Percentiles rank a stretch among this genome's conserved stretches.
Conservation (phyloP, 2,888 invertebrate genomes). For the Saturnia japonica region DNA sequence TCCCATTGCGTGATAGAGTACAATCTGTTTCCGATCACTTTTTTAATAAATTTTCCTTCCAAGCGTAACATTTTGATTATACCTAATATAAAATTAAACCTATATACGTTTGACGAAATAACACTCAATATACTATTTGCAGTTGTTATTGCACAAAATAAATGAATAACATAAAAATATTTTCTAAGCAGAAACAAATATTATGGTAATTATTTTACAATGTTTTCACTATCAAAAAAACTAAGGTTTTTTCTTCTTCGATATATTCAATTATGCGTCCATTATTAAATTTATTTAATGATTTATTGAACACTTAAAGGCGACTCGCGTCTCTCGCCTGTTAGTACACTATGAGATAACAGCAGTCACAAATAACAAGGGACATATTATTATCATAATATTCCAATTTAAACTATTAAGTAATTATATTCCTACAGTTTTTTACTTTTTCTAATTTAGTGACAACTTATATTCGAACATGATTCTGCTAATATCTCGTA, state of each 20-base stretch:
- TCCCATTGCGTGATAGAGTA: conserved; percentile 55
- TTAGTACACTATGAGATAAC: conserved; percentile 24
- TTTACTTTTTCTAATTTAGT: background rate
- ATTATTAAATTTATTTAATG: background rate
- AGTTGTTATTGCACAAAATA: background rate
- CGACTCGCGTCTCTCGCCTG: conserved; percentile 22
- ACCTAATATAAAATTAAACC: too few species aligned
- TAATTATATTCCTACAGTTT: background rate
- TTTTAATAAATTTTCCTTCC: conserved; percentile 41
- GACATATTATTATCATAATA: background rate
- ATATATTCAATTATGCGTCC: background rate
- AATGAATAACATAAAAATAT: background rate
- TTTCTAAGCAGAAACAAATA: background rate
- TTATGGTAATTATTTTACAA: background rate
- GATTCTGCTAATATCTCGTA: too few species aligned
- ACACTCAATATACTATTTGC: background rate
- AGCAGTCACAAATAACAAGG: background rate
- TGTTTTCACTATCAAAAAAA: too few species aligned
- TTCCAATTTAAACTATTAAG: background rate
- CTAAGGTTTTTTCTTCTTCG: background rate
- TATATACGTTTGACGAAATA: background rate
- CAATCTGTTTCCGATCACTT: conserved; percentile 48
- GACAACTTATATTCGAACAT: too few species aligned
- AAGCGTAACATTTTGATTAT: conserved; percentile 56
- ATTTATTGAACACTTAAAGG: conserved; percentile 24